Evolutionary conservation across 2,888 invertebrate species (phyloP).

Genomic region (Saturnia pavonia): DNA sequence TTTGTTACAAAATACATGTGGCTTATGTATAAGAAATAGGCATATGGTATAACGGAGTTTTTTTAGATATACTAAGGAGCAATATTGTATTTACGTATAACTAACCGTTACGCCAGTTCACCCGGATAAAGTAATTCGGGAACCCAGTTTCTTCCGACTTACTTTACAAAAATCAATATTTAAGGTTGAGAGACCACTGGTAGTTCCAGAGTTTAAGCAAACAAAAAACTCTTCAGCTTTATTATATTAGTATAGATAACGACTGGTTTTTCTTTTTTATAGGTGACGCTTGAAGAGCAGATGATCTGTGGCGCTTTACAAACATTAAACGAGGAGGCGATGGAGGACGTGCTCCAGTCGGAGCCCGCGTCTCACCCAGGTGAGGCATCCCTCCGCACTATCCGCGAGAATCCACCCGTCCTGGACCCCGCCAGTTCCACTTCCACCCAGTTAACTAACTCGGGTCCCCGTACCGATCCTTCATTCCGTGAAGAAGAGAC

Average conservation of each 20-base stretch:
- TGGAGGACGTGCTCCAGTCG: conserved; percentile 93
- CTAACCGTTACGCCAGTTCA: too few relatives aligned
- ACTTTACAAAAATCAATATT: too few relatives aligned
- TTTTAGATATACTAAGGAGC: too few relatives aligned
- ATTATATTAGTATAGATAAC: background rate
- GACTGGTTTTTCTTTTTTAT: conserved; percentile 23
- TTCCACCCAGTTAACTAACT: background rate
- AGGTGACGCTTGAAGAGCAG: conserved; percentile 97
- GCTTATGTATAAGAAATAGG: too few relatives aligned
- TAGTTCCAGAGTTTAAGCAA: too few relatives aligned
- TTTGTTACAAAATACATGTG: too few relatives aligned
- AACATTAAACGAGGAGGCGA: conserved; percentile 95
- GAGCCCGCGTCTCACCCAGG: conserved; percentile 82
- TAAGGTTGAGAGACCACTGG: too few relatives aligned
- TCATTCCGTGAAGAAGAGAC: background rate
- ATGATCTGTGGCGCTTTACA: conserved; percentile 97
- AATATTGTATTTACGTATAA: too few relatives aligned
- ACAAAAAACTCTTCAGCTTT: too few relatives aligned
- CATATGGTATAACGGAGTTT: too few relatives aligned
- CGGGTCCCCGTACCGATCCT: background rate
- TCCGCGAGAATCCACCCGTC: conserved; percentile 49
- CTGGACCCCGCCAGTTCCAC: background rate
- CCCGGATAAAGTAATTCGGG: too few relatives aligned
- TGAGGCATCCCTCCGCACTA: conserved; percentile 68
- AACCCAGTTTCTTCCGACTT: too few relatives aligned